Evolutionary conservation across 2,888 invertebrate genomes (phyloP), one percentile per base, ranked within the genome.

Genomic region (Drosophila nigritarsus): DNA sequence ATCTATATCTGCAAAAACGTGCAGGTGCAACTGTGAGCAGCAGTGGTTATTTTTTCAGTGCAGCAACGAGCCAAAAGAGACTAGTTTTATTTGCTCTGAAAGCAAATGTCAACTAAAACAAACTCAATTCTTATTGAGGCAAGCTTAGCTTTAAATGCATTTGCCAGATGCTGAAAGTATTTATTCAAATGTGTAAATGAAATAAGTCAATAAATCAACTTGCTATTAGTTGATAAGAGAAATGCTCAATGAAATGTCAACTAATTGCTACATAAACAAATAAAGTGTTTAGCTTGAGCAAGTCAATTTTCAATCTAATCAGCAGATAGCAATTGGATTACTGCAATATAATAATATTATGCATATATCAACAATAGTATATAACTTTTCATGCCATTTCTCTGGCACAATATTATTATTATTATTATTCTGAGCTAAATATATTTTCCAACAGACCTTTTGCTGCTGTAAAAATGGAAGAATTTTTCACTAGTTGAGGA

Each of bases 11-110:
- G 38, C 48, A 64, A 29, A 49, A 69, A 64, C 66, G 62, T 71
- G 67, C 81, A 81, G 79, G 73, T 73, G 54, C 24, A 29, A 53
- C 45, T 51, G 79, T 61, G 48, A 61, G 60, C 69, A 77, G 77
- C 74, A 74, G 11, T 11, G 75, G 77, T 80, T 80, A 30, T 9
- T 82, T 82, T 62, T 40, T 27, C 5, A 36, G 27, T 72, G 75
- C 74, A 86, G 38, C 75, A 83, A 72, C 75, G 82, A 73, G 74
- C 68, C 63, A 70, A 78, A 82, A 62, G 63, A 51, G 45, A 67
- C 76, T 63, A 74, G 65, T 75, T 81, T 76, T 85, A 81, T 85
- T 85, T 85, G 77, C 79, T 78, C 68, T 9, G 29, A 32, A 55
- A 40, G 32, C 60, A 49, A 66, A 72, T 66, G 42, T 59, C 63